phyloP scores from a whole-genome alignment of 2,113 vertebrate genomes.

The Rhinopomastus cyanomelas region DNA sequence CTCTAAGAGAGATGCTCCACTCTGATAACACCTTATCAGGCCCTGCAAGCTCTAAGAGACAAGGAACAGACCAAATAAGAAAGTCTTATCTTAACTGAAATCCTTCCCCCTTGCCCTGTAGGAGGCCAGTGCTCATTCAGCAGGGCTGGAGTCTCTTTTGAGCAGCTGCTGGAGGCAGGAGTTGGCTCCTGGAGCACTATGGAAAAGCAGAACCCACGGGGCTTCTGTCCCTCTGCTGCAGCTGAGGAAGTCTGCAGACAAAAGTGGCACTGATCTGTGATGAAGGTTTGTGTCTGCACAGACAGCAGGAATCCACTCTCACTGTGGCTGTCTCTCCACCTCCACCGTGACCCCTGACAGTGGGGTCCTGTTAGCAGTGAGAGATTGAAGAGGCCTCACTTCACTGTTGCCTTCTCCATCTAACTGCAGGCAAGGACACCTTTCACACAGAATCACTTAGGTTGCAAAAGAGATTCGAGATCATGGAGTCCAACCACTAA shows the following conservation, averaged over 20 bases:
- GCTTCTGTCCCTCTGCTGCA: neutral
- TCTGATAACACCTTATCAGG: neutral
- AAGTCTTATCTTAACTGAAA: neutral
- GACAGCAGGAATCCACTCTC: neutral
- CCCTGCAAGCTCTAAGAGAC: neutral
- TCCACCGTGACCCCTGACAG: rapidly evolving
- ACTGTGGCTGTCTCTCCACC: neutral
- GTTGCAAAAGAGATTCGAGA: too few species aligned
- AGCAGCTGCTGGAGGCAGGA: neutral
- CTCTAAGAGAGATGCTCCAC: neutral
- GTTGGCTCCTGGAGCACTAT: neutral
- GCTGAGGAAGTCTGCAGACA: neutral
- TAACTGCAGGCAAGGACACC: neutral
- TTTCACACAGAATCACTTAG: neutral
- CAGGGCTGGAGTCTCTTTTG: neutral
- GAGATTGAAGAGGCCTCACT: neutral
- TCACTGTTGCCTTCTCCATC: neutral
- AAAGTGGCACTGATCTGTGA: neutral
- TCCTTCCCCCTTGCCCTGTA: neutral
- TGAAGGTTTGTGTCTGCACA: neutral
- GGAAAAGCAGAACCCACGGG: neutral
- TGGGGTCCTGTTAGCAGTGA: neutral
- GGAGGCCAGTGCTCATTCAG: neutral
- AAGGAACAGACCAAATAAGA: neutral
- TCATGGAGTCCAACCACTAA: too few species aligned